Base-by-base conservation (phyloP, 2,797 vertebrate genomes). In the Arnoldichthys spilopterus region DNA sequence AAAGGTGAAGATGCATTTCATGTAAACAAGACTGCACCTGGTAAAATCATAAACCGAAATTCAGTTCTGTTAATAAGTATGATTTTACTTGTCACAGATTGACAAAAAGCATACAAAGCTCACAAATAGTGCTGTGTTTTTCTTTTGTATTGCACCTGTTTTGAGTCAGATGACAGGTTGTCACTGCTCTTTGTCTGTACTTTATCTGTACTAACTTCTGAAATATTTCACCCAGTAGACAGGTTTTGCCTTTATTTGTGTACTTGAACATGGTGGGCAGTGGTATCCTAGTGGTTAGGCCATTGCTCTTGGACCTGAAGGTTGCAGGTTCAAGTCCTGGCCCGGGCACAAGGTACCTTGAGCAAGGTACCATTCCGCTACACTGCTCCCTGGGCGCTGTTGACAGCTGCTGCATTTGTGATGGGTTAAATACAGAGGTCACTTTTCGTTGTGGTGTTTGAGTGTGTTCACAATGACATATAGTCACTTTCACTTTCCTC, bases 1-100 rank as follows among this genome's bases (percentile, higher is more conserved):
- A 75, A 72, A 84, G 86, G 86, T 86, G 34, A 68, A 74, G 12
- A 76, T 64, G n/a, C n/a, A 30, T n/a, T 32, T 30, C 24, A 20
- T 43, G 79, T 64, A 37, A 53, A 71, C 32, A 71, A 26, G 28
- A 61, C 12, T 70, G 40, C 40, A 77, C 20, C 24, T 73, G 15
- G 34, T 61, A 63, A 5, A 63, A 32, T 51, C 16, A 30, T 34
- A 47, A 8, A 40, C 37, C 12, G 18, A 49, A 49, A 54, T 54
- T 5, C 16, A 20, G 16, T 32, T 30, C 6, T 22, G 2, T 40
- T 11, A n/a, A 43, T 22, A 4, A 9, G 24, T 1, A 13, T 71
- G 13, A 47, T 69, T 12, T 61, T 15, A 43, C 28, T 62, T 61
- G 11, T 28, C 28, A n/a, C 15, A 53, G 68, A 78, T 30, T 47